Evolutionary conservation across 2,113 vertebrate species (phyloP).

Genomic region (Macrotus californicus): DNA sequence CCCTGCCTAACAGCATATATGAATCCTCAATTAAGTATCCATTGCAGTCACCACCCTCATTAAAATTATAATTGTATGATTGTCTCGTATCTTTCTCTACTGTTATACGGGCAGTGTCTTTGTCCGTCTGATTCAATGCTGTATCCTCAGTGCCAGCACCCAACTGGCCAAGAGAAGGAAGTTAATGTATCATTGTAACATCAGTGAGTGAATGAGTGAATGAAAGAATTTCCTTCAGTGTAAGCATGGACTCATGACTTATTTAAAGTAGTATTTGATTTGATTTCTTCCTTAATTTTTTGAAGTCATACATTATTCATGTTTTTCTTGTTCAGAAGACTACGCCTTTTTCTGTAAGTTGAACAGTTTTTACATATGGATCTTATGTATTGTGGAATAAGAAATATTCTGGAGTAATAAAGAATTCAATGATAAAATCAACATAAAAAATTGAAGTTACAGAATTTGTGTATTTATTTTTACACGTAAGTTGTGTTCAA

Average conservation of each 20-base stretch:
- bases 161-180: neutral
- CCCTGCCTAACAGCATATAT: neutral
- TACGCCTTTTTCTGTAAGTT: neutral
- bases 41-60: neutral
- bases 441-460: no score
- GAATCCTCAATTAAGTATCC: neutral
- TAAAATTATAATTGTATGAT: neutral
- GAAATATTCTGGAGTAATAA: neutral
- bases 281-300: neutral
- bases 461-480: no score
- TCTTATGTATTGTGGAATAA: neutral
- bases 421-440: neutral
- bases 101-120: neutral
- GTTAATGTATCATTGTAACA: neutral
- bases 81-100: neutral
- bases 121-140: neutral
- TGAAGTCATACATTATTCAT: neutral
- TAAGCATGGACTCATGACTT: neutral
- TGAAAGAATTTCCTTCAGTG: neutral
- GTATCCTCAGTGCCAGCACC: neutral
- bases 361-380: neutral
- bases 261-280: neutral
- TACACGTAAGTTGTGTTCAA: no score
- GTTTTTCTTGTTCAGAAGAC: neutral
- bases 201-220: neutral